Evolutionary conservation across 2,113 vertebrate species (phyloP).

Genomic region (Notothenia rossii): DNA sequence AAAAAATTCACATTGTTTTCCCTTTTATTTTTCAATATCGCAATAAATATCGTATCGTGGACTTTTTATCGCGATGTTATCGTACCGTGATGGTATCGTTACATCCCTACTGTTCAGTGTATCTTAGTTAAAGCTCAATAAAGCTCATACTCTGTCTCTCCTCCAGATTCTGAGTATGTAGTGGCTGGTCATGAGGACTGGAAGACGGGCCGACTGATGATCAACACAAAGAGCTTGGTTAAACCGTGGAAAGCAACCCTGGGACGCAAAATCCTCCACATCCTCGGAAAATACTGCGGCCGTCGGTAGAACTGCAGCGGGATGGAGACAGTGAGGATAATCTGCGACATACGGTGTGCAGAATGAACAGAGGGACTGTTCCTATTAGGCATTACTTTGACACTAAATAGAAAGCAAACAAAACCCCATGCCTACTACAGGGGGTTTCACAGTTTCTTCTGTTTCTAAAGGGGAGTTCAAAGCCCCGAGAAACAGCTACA

Average conservation of each 20-base stretch:
- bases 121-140: neutral
- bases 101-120: neutral
- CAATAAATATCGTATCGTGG: no score
- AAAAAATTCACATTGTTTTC: no score
- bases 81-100: no score
- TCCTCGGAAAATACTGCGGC: constrained; percentile 89
- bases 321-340: neutral
- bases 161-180: constrained; percentile 87
- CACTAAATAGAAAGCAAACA: constrained; percentile 27
- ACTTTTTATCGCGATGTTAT: no score
- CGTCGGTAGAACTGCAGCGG: constrained; percentile 49
- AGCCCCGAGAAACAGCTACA: neutral
- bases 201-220: constrained; percentile 86
- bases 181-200: constrained; percentile 92
- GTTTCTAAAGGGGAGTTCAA: constrained; percentile 4
- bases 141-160: neutral
- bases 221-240: constrained; percentile 96
- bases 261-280: constrained; percentile 89
- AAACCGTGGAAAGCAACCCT: constrained; percentile 91
- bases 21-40: no score
- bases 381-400: constrained; percentile 19
- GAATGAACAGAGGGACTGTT: constrained; percentile 1
- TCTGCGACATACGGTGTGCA: neutral
- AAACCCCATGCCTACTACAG: neutral
- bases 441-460: neutral